Conservation (phyloP, 2,888 invertebrate species). For the Phalangium opilio region DNA sequence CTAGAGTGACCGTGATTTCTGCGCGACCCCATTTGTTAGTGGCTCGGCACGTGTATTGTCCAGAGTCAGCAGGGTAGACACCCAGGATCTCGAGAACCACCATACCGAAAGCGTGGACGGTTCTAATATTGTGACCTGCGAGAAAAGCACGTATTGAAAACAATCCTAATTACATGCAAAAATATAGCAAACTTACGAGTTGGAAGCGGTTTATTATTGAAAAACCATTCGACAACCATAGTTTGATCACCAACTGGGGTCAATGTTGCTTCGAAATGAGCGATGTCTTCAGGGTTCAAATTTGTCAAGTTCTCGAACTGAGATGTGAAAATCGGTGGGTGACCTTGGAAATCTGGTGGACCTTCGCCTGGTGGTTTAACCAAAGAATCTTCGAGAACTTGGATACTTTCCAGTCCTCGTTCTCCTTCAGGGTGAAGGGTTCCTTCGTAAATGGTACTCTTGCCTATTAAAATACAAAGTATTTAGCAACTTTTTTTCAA, state of each 20-base stretch:
- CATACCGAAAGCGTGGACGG: conserved; percentile 96
- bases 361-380: conserved; percentile 26
- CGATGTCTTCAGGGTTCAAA: conserved; percentile 84
- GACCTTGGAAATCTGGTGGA: conserved; percentile 54
- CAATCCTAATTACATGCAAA: conserved; percentile 1
- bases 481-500: background rate
- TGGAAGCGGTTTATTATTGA: conserved; percentile 61
- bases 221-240: conserved; percentile 92
- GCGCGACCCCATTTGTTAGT: conserved; percentile 77
- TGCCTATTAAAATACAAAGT: conserved; percentile 19
- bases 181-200: conserved; percentile 36
- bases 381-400: conserved; percentile 73
- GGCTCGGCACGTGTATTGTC: conserved; percentile 71
- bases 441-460: conserved; percentile 61
- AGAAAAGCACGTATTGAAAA: too few relatives aligned
- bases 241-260: conserved; percentile 85
- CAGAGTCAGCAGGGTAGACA: conserved; percentile 82
- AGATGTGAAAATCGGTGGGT: conserved; percentile 73
- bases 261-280: conserved; percentile 92
- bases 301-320: conserved; percentile 59
- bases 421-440: conserved; percentile 93
- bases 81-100: conserved; percentile 93
- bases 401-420: conserved; percentile 76
- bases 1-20: conserved; percentile 60
- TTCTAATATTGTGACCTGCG: conserved; percentile 79